Conservation (phyloP, 2,113 vertebrate species). For the Meles meles region DNA sequence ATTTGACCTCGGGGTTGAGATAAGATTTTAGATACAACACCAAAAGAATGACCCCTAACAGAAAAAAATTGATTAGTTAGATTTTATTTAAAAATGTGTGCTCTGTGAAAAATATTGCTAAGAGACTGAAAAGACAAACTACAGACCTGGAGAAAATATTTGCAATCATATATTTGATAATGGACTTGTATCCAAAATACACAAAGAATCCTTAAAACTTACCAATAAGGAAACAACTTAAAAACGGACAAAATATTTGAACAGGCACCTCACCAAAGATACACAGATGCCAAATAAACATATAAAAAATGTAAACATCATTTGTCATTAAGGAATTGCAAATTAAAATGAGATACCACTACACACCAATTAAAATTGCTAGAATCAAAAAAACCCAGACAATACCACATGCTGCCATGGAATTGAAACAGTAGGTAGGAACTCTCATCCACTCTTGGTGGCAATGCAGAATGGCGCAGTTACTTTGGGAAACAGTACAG, state of each 20-base stretch:
- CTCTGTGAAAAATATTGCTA: neutral
- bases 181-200: neutral
- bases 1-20: neutral
- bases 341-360: neutral
- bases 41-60: neutral
- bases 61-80: neutral
- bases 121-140: neutral
- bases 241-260: neutral
- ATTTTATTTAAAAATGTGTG: neutral
- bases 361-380: neutral
- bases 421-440: neutral
- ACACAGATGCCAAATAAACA: neutral
- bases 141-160: neutral
- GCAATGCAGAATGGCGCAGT: neutral
- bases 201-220: neutral
- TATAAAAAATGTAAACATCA: neutral
- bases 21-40: neutral
- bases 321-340: neutral
- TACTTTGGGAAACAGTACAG: neutral
- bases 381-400: neutral
- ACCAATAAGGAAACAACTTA: neutral
- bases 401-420: neutral
- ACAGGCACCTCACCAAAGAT: neutral
- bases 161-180: neutral
- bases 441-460: neutral